A percentile compares a stretch with the other conserved stretches of the same genome.
Conservation (phyloP, 2,113 vertebrate genomes). For the Tachysurus fulvidraco region DNA sequence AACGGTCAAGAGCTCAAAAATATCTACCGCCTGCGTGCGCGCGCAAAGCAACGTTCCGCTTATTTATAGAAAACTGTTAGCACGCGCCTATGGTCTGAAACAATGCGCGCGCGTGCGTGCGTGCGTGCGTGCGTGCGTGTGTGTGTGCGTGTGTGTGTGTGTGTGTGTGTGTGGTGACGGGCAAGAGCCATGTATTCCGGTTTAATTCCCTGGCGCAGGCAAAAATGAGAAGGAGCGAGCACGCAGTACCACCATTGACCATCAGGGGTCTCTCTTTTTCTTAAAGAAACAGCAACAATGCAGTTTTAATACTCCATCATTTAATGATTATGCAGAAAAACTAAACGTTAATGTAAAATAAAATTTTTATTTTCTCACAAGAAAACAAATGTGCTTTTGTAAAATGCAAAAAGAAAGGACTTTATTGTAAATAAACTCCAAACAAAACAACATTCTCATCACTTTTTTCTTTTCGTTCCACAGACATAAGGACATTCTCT, state of each 20-base stretch:
- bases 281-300: too few relatives aligned
- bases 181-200: slow-evolving; percentile 89
- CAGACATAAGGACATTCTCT: too few relatives aligned
- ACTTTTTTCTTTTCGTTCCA: too few relatives aligned
- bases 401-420: too few relatives aligned
- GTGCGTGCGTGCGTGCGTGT: not conserved
- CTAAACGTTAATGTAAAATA: too few relatives aligned
- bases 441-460: too few relatives aligned
- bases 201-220: slow-evolving; percentile 92
- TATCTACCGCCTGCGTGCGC: not conserved
- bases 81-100: not conserved
- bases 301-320: too few relatives aligned
- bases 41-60: not conserved
- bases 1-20: not conserved
- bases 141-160: not conserved
- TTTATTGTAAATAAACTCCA: too few relatives aligned
- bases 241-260: slow-evolving; percentile 70
- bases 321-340: too few relatives aligned
- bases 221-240: slow-evolving; percentile 62
- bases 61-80: not conserved
- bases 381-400: too few relatives aligned
- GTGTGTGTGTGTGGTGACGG: slow-evolving; percentile 78
- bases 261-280: slow-evolving; percentile 55
- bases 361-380: too few relatives aligned
- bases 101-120: not conserved